These are phyloP conservation scores for Gymnocephalus cernua DNA, from an alignment of 2,113 vertebrate species.

Conservation along the genomic window DNA sequence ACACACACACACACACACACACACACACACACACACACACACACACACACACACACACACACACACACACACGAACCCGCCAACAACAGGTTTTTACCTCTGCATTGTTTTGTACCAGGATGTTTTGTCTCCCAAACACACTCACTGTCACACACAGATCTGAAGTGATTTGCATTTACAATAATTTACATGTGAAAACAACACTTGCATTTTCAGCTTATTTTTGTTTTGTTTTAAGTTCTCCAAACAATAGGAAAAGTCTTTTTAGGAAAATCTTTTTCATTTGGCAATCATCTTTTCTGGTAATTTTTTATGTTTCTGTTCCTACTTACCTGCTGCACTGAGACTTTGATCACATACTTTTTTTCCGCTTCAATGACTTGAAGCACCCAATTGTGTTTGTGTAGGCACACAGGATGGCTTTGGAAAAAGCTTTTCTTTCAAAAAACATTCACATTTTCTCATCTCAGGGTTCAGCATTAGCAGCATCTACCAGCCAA, in stretches of 20 bases:
- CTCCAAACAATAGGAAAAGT: neutral
- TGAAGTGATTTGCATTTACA: neutral
- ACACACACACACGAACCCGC: constrained; percentile 19
- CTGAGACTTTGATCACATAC: neutral
- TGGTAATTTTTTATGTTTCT: neutral
- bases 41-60: constrained; percentile 20
- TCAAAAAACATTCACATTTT: neutral
- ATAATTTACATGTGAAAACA: neutral
- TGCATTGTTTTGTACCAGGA: constrained; percentile 9
- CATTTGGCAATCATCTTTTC: neutral
- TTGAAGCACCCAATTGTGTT: neutral
- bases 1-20: constrained; percentile 27
- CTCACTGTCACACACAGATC: neutral
- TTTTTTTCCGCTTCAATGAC: neutral
- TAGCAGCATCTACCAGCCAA: too few relatives aligned
- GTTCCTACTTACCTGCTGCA: neutral
- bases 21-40: constrained; percentile 14
- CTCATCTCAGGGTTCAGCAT: neutral
- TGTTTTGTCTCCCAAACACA: constrained; percentile 1
- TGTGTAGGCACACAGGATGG: neutral
- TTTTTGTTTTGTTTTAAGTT: neutral
- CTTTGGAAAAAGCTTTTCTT: neutral
- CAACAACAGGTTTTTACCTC: constrained; percentile 35
- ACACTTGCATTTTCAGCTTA: neutral
- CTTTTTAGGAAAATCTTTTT: too few relatives aligned